These are phyloP conservation scores for Cotesia glomerata DNA, from an alignment of 1,140 invertebrate species.

Conservation along the genomic window DNA sequence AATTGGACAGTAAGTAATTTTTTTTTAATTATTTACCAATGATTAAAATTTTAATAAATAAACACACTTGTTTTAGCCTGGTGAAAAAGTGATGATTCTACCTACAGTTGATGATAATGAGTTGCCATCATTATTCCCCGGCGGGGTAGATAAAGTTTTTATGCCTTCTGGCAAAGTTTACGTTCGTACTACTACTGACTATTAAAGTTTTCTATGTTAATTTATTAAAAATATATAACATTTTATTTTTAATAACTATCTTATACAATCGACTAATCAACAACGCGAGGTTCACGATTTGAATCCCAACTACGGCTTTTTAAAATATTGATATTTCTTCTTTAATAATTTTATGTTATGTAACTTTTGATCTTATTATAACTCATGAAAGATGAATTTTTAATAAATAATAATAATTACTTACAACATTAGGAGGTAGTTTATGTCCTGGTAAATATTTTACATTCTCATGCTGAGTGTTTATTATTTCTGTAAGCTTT, in stretches of 20 bases:
- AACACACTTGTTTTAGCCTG: conserved; percentile 65
- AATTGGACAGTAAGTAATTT: conserved; percentile 79
- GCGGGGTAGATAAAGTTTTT: conserved; percentile 69
- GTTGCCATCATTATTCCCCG: conserved; percentile 74
- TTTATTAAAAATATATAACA: neutral
- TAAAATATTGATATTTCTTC: too few relatives aligned
- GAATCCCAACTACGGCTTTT: too few relatives aligned
- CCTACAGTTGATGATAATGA: conserved; percentile 77
- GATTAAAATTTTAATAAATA: neutral
- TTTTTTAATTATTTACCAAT: neutral
- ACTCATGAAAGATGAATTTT: neutral
- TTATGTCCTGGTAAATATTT: conserved; percentile 80
- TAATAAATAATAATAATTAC: conserved; percentile 36
- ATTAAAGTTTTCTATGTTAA: conserved; percentile 51
- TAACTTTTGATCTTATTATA: too few relatives aligned
- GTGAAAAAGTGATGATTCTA: conserved; percentile 83
- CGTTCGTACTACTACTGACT: conserved; percentile 77
- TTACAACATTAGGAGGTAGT: conserved; percentile 68
- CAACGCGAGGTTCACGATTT: too few relatives aligned
- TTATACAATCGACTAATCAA: too few relatives aligned
- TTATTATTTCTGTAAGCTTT: conserved; percentile 82
- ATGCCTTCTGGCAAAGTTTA: conserved; percentile 85
- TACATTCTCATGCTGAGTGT: conserved; percentile 78
- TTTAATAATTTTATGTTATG: too few relatives aligned
- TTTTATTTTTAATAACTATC: too few relatives aligned